A percentile compares a stretch with the other conserved stretches of the same genome.
These are phyloP conservation scores for Cephus sareptanus DNA, from an alignment of 2,888 invertebrate species.

Conservation along the genomic window DNA sequence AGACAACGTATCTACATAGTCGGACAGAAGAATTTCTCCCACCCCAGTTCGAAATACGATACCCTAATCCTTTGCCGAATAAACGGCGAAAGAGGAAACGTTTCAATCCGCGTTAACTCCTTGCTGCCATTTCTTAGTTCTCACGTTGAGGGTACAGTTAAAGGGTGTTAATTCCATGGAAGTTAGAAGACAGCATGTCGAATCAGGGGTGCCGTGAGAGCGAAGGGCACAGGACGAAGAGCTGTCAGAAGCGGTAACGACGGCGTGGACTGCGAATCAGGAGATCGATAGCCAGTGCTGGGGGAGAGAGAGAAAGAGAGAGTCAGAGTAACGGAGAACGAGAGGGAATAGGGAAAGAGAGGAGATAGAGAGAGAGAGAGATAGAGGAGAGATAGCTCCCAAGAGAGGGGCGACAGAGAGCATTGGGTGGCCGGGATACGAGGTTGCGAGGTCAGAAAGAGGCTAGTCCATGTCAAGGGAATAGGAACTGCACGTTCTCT, in stretches of 20 bases:
- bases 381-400: not conserved
- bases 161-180: not conserved
- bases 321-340: constrained; percentile 10
- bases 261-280: constrained; percentile 18
- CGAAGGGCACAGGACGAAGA: constrained; percentile 17
- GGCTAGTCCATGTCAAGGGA: not conserved
- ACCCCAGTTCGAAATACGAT: not conserved
- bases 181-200: not conserved
- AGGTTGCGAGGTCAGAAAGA: constrained; percentile 1
- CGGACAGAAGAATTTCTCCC: not conserved
- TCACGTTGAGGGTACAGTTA: not conserved
- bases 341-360: constrained; percentile 7
- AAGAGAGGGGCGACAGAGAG: not conserved
- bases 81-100: not conserved
- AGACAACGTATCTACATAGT: not conserved
- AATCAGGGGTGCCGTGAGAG: constrained; percentile 13
- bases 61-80: not conserved
- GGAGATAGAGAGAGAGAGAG: not conserved
- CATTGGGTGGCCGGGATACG: not conserved
- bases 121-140: not conserved
- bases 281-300: constrained; percentile 20
- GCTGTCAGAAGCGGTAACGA: constrained; percentile 20
- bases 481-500: not conserved
- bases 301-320: constrained; percentile 14
- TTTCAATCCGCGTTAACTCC: not conserved